phyloP scores from a whole-genome alignment of 2,113 vertebrate genomes.

The Collichthys lucidus region DNA sequence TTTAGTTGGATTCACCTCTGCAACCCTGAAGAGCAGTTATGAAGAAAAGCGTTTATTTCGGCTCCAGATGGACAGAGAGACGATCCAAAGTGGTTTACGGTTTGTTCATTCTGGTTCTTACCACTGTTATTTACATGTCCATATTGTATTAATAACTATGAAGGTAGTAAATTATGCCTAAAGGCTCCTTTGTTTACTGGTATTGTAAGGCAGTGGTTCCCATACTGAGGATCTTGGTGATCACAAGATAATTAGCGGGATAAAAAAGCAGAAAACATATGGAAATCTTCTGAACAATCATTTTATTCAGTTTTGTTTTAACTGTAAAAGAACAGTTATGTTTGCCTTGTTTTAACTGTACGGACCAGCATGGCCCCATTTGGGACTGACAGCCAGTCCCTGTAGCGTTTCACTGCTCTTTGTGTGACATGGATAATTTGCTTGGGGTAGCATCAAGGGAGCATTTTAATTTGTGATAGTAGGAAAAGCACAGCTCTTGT shows the following conservation, averaged over 20 bases:
- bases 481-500: not conserved
- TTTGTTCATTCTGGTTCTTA: conserved; percentile 58
- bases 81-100: conserved; percentile 81
- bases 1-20: not conserved
- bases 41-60: conserved; percentile 55
- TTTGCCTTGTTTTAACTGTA: not conserved
- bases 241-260: not conserved
- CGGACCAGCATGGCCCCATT: not conserved
- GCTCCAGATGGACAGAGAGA: conserved; percentile 82
- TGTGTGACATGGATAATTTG: not conserved
- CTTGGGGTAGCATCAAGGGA: not conserved
- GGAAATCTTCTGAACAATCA: not conserved
- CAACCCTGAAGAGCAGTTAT: conserved; percentile 53
- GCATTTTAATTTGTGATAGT: not conserved
- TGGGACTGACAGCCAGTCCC: not conserved
- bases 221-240: not conserved
- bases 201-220: not conserved
- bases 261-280: not conserved
- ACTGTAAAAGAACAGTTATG: not conserved
- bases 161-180: not conserved
- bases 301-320: no score
- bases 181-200: not conserved
- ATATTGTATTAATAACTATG: not conserved
- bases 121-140: not conserved
- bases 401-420: not conserved